Percentiles rank a stretch among this genome's conserved stretches.
phyloP scores from a whole-genome alignment of 2,113 vertebrate species.

The Tiliqua scincoides region DNA sequence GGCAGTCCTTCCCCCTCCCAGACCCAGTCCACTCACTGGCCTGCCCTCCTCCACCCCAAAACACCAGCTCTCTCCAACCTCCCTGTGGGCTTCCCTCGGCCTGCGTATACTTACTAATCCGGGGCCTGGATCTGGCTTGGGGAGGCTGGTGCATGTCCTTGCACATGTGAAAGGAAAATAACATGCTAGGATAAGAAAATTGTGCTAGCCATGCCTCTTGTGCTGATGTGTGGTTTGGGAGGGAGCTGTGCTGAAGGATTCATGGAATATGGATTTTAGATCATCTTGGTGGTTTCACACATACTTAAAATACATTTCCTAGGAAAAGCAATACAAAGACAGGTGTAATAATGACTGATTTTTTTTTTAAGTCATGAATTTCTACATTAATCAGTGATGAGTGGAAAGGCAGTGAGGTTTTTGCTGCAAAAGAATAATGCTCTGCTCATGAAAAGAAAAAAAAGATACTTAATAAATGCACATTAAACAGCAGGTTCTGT shows the following conservation, averaged over 20 bases:
- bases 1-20: too few relatives aligned
- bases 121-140: too few relatives aligned
- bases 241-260: background rate
- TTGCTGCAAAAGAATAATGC: slow-evolving; percentile 27
- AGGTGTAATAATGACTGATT: background rate
- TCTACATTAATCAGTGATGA: slow-evolving; percentile 14
- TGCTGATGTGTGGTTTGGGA: background rate
- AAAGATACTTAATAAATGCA: slow-evolving; percentile 47
- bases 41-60: too few relatives aligned
- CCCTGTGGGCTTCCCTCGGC: too few relatives aligned
- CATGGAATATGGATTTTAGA: background rate
- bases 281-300: background rate
- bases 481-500: slow-evolving; percentile 54
- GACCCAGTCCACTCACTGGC: too few relatives aligned
- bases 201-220: background rate
- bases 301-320: background rate
- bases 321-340: background rate
- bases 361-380: background rate
- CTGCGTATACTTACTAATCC: too few relatives aligned
- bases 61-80: too few relatives aligned
- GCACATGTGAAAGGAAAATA: background rate
- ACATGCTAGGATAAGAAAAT: background rate
- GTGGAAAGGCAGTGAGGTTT: background rate
- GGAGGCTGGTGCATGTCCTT: too few relatives aligned
- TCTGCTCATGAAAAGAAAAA: accelerated